Evolutionary conservation across 2,888 invertebrate genomes (phyloP), one percentile per base, ranked within the genome.

Genomic region (Apodemia duryi): DNA sequence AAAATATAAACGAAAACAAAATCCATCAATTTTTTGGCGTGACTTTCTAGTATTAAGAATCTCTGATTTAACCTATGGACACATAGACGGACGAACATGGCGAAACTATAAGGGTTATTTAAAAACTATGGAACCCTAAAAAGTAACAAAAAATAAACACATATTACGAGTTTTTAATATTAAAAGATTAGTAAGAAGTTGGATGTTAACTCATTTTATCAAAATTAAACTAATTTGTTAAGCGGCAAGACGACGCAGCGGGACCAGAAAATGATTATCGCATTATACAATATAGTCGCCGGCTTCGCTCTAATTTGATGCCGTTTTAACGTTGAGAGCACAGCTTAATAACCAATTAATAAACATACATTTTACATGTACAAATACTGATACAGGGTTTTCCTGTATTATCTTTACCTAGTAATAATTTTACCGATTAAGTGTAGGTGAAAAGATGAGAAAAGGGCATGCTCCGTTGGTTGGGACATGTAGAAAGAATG

Each of bases 221-320:
- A 32, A 63, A 57, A 63, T 63, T 63, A 57, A 32, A 63, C 63
- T 63, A 63, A 63, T 57, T 54, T 57, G 54, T 38, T 41, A 41
- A 63, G n/a, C 52, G 43, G 63, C 57, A 63, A 63, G 54, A 54
- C 63, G 63, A n/a, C 63, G 63, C 63, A 9, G 54, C 38, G 63
- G 63, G 57, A 57, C 52, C 63, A 41, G 41, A 52, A 54, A 54
- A 41, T 57, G 32, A 63, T 63, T 57, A 63, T 63, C 63, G 29
- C 63, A 57, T 63, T 63, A 63, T 29, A 54, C 63, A 41, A 54
- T 54, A 28, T 52, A 63, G 57, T 63, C 63, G 63, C 63, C 63
- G 63, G 52, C 52, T 51, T 41, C 52, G 29, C 28, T 13, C 28
- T 41, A 38, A 54, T 63, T 35, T 63, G 51, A 52, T 38, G 52